Conservation (phyloP, 2,888 invertebrate species). For the Melinopterus prodromus region DNA sequence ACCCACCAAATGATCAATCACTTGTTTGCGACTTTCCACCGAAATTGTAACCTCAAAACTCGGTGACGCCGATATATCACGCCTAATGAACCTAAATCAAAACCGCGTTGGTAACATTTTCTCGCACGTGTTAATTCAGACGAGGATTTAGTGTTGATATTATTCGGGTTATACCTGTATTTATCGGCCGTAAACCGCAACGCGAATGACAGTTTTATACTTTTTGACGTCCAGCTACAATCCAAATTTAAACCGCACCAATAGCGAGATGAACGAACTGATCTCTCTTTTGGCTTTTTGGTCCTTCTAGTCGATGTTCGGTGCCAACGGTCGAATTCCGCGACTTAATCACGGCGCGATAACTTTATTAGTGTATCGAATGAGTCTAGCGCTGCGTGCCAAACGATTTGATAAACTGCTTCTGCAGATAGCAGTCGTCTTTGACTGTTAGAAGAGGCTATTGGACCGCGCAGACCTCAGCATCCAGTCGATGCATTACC, state of each 20-base stretch:
- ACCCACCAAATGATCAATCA: neutral
- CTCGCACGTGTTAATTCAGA: neutral
- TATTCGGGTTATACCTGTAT: neutral
- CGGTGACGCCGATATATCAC: neutral
- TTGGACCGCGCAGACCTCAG: neutral
- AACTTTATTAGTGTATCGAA: slow-evolving; percentile 4
- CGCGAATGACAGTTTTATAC: neutral
- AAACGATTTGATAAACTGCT: neutral
- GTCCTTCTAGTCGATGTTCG: neutral
- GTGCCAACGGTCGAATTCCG: neutral
- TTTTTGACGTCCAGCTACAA: neutral
- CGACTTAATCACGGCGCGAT: neutral
- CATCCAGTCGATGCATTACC: neutral
- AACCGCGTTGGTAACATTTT: neutral
- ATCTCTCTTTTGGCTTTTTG: neutral
- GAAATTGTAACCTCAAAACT: neutral
- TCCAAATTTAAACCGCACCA: neutral
- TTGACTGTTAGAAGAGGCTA: neutral
- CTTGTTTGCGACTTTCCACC: neutral
- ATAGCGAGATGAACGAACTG: neutral
- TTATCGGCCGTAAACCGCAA: neutral
- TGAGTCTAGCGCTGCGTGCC: neutral
- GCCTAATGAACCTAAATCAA: neutral
- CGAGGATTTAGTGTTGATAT: neutral
- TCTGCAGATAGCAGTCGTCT: neutral